These are phyloP conservation scores for Paguma larvata DNA, from an alignment of 2,797 vertebrate species.

Conservation along the genomic window DNA sequence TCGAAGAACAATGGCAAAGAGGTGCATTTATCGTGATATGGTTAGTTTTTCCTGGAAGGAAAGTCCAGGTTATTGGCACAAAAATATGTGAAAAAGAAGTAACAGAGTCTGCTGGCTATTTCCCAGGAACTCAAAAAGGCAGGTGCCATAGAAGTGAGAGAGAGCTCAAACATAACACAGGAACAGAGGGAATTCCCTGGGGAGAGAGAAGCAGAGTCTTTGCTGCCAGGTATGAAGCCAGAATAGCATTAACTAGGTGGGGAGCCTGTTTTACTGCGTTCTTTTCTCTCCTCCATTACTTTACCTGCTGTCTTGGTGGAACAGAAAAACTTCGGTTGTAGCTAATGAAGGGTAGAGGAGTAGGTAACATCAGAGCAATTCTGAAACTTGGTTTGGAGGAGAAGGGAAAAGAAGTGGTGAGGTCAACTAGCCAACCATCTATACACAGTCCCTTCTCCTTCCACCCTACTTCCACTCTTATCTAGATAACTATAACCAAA, in stretches of 20 bases:
- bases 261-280: background rate
- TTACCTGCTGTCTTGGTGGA: background rate
- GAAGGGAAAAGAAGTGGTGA: background rate
- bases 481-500: background rate
- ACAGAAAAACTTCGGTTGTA: background rate
- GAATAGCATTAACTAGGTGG: background rate
- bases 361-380: background rate
- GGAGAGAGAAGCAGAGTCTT: background rate
- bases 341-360: background rate
- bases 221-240: background rate
- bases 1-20: background rate
- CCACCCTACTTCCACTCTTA: background rate
- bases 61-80: background rate
- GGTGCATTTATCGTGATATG: conserved; percentile 38
- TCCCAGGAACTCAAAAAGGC: background rate
- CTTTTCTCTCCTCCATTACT: background rate
- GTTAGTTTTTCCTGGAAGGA: conserved; percentile 53
- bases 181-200: background rate
- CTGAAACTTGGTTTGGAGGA: background rate
- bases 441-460: too few relatives aligned
- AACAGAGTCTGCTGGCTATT: background rate
- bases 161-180: background rate
- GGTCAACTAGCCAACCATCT: background rate
- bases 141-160: background rate
- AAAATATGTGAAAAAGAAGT: background rate